Evolutionary conservation across 2,113 vertebrate genomes (phyloP).

Genomic region (Gnathonemus longibarbis): DNA sequence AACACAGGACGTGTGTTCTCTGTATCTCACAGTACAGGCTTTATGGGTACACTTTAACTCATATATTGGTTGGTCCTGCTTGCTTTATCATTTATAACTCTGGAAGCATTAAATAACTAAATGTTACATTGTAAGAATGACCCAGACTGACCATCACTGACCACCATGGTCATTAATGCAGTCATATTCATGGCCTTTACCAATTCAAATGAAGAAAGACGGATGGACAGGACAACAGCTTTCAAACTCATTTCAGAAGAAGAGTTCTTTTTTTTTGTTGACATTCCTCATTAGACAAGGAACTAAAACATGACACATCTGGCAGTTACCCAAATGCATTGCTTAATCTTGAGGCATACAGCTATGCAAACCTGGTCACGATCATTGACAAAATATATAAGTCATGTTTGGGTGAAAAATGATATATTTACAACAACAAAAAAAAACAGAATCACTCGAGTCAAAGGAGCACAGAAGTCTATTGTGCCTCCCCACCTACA

Average conservation of each 20-base stretch:
- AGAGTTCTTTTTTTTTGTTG: neutral
- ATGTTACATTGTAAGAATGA: neutral
- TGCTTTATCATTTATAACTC: no score
- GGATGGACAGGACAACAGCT: neutral
- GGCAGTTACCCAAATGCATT: neutral
- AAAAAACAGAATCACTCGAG: neutral
- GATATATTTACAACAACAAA: neutral
- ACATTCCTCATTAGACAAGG: neutral
- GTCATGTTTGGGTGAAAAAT: slow-evolving; percentile 16
- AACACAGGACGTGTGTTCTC: neutral
- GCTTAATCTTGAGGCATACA: slow-evolving; percentile 26
- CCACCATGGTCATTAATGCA: neutral
- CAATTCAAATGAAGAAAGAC: neutral
- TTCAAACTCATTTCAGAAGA: neutral
- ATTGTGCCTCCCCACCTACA: neutral
- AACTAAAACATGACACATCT: neutral
- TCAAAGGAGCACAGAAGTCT: neutral
- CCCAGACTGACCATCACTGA: neutral
- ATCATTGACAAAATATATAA: slow-evolving; percentile 2
- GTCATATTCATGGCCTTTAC: neutral
- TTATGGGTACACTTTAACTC: neutral
- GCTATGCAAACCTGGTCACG: neutral
- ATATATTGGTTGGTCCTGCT: neutral
- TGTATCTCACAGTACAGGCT: neutral
- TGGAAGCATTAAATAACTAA: neutral